Conservation (phyloP, 2,113 vertebrate species). For the Ammodytes marinus region DNA sequence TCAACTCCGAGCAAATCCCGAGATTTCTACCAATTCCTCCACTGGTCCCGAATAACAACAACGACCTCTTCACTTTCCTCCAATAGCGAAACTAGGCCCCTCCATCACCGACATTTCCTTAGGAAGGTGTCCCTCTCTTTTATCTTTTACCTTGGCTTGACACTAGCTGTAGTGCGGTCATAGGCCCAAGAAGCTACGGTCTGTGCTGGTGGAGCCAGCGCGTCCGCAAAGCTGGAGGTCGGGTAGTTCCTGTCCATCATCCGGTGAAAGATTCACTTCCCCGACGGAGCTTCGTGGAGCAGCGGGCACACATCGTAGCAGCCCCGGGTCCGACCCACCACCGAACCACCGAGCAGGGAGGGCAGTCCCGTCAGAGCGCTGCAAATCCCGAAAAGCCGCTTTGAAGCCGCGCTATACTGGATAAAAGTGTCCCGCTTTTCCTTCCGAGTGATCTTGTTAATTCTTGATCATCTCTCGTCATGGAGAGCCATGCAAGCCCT, state of each 20-base stretch:
- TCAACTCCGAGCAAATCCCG: constrained; percentile 18
- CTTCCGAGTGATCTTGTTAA: constrained; percentile 34
- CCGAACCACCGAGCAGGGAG: constrained; percentile 33
- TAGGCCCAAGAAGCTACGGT: constrained; percentile 93
- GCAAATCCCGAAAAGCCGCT: constrained; percentile 26
- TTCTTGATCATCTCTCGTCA: constrained; percentile 62
- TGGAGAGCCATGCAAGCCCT: constrained; percentile 56
- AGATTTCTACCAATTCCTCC: not conserved
- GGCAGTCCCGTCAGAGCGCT: constrained; percentile 66
- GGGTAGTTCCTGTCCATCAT: constrained; percentile 96
- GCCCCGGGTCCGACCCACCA: constrained; percentile 62
- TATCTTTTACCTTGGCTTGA: constrained; percentile 91
- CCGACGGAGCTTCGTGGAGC: constrained; percentile 79
- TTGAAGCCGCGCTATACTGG: constrained; percentile 33
- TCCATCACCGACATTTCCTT: constrained; percentile 85
- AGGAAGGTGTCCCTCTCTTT: constrained; percentile 77
- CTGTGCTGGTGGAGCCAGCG: constrained; percentile 87
- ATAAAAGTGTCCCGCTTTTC: constrained; percentile 33
- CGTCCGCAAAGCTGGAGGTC: constrained; percentile 91
- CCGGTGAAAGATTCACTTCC: constrained; percentile 84
- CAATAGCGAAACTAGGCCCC: constrained; percentile 67
- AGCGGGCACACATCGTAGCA: constrained; percentile 82
- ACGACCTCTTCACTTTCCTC: not conserved
- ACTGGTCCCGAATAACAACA: constrained; percentile 14
- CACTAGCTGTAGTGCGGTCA: constrained; percentile 86